Base-by-base conservation (phyloP, 2,113 vertebrate genomes). In the Sander lucioperca region DNA sequence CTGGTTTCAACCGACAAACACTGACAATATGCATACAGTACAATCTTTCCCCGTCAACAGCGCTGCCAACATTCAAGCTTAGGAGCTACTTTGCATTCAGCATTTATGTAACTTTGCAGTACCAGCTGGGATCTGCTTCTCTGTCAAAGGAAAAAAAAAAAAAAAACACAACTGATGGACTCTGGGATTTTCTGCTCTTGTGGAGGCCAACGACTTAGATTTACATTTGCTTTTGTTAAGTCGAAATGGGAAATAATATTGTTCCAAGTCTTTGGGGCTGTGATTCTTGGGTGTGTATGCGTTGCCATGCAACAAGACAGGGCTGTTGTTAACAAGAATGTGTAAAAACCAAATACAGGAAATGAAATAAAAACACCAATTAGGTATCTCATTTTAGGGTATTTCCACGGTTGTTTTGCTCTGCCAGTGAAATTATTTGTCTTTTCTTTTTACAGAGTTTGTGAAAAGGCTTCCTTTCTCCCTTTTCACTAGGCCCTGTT, bases 41-140 rank as follows among this genome's bases (percentile, higher is more conserved):
- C 72, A 50, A 47, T 66, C 77, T 64, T 43, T 71, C 70, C 70
- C 61, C 43, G 1, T 86, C 68, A 77, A 77, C 71, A 45, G 25
- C 2, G 57, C 79, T 86, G 79, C 79, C 83, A 82, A 76, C 77
- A 54, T 68, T 30, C 45, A 56, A 58, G 58, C 69, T 83, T n/a
- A 66, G 63, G 27, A 75, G 81, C 77, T 64, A 25, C 64, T 86
- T 88, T 84, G 56, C 70, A 84, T 89, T 86, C 57, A 77, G 27
- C 27, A 50, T 88, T 83, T 57, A 84, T 82, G 80, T 86, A 67
- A 64, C 73, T 82, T 74, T 85, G 56, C 64, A 54, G 47, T 8
- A 77, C 27, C 58, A 47, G 70, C 80, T 67, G 63, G 73, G 68
- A 81, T 73, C 71, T 21, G 78, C 54, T 67, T 51, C 51, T 73